phyloP scores from a whole-genome alignment of 2,113 vertebrate species.

The Junco hyemalis region DNA sequence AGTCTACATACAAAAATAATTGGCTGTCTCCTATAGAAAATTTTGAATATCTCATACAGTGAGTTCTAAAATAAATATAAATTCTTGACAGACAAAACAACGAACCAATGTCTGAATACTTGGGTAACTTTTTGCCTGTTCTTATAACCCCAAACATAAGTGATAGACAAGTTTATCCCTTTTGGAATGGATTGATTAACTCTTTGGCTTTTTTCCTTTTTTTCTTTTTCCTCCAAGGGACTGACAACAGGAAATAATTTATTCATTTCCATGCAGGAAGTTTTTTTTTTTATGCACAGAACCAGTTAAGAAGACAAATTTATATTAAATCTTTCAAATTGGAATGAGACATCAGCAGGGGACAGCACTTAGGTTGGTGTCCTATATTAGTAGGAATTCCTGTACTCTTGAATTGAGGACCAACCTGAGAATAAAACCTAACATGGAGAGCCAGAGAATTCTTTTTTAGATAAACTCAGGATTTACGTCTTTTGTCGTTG shows the following conservation, averaged over 20 bases:
- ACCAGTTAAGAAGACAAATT: background rate
- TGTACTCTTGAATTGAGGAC: background rate
- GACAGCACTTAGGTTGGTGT: background rate
- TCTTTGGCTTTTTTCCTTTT: accelerated
- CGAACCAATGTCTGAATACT: accelerated
- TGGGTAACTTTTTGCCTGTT: background rate
- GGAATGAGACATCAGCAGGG: background rate
- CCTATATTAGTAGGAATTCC: background rate
- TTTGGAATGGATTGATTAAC: background rate
- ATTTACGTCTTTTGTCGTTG: conserved; percentile 14
- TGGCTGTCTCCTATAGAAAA: background rate
- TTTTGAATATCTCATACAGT: background rate
- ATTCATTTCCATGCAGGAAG: background rate
- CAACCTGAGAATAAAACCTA: background rate
- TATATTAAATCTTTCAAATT: background rate
- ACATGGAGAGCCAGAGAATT: background rate
- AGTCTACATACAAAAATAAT: background rate
- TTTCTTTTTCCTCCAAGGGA: background rate
- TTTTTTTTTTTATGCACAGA: background rate
- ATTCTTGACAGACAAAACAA: background rate
- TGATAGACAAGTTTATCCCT: background rate
- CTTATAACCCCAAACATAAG: background rate
- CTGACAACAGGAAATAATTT: background rate
- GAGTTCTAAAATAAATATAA: background rate
- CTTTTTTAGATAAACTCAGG: background rate